Evolutionary conservation across 2,113 vertebrate species (phyloP), one percentile per base, ranked within the genome.

Genomic region (Microcebus tavaratra): DNA sequence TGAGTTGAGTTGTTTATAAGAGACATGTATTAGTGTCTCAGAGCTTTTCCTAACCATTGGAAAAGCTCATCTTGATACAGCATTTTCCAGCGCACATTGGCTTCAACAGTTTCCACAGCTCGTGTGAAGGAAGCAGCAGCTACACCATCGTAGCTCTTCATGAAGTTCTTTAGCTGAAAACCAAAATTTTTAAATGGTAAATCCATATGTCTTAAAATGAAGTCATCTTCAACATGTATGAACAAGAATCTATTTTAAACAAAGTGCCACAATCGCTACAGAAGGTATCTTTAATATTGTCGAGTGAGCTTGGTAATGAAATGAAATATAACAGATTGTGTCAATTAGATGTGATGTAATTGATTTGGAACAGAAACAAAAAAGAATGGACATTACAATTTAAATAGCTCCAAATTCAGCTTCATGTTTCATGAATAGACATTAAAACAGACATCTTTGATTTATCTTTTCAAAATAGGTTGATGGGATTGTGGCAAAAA

Each of bases 81-180:
- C 91, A 98, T 99, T 98, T 99, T 99, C 99, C 99, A 99, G 94
- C 98, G 98, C 68, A 99, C 99, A 34, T 99, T 99, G 84, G 99
- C 99, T 98, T 99, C 99, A 0, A 99, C 99, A 5, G 99, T 99
- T 98, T 99, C 99, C 97, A 99, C 98, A 0, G 99, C 99, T 1
- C 99, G 99, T 68, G 99, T 98, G 97, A 99, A 99, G 13, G 99
- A 99, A 68, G 99, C 99, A 79, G 99, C 98, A 93, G 99, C 99
- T 81, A 99, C 98, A 3, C 98, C 98, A 14, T 99, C 98, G 0
- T 99, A 99, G 97, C 96, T 98, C 96, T 99, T 99, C 98, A 99
- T 99, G 97, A 99, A 99, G 92, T 99, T 99, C 98, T 99, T 99
- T 23, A 99, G 98, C 99, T 99, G 98, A 15, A 98, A 99, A 98